These are phyloP conservation scores for Idaea dimidiata DNA, from an alignment of 2,888 invertebrate genomes.

Conservation along the genomic window DNA sequence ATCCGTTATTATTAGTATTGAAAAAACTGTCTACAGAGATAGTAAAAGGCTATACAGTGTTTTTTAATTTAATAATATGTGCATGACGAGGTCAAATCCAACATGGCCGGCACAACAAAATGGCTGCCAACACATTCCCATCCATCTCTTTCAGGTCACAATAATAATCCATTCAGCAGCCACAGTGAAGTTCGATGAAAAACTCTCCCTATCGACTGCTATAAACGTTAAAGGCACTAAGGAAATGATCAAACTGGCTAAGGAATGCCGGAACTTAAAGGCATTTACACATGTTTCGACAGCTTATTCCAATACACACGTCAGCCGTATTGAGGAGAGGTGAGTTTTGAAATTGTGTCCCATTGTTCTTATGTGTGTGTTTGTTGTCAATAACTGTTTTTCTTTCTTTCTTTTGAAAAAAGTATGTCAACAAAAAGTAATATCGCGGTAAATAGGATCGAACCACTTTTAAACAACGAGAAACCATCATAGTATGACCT, in stretches of 20 bases:
- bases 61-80: too few species aligned
- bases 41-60: too few species aligned
- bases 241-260: slow-evolving; percentile 86
- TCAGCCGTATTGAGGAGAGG: slow-evolving; percentile 86
- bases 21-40: too few species aligned
- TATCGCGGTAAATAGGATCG: background rate
- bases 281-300: slow-evolving; percentile 75
- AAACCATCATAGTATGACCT: too few species aligned
- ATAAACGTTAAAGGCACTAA: slow-evolving; percentile 91
- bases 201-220: slow-evolving; percentile 85
- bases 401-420: too few species aligned
- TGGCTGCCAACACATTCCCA: too few species aligned
- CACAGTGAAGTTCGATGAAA: slow-evolving; percentile 88
- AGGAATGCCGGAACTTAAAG: slow-evolving; percentile 85
- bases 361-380: too few species aligned
- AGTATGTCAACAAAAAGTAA: too few species aligned
- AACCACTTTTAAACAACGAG: too few species aligned
- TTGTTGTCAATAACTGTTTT: too few species aligned
- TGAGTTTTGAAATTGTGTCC: slow-evolving; percentile 49
- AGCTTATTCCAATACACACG: slow-evolving; percentile 85
- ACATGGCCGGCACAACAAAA: slow-evolving; percentile 16
- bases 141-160: slow-evolving; percentile 51
- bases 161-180: slow-evolving; percentile 71
- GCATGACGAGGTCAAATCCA: background rate
- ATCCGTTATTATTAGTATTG: too few species aligned